Evolutionary conservation across 2,797 vertebrate species (phyloP).

Genomic region (Pygocentrus nattereri): DNA sequence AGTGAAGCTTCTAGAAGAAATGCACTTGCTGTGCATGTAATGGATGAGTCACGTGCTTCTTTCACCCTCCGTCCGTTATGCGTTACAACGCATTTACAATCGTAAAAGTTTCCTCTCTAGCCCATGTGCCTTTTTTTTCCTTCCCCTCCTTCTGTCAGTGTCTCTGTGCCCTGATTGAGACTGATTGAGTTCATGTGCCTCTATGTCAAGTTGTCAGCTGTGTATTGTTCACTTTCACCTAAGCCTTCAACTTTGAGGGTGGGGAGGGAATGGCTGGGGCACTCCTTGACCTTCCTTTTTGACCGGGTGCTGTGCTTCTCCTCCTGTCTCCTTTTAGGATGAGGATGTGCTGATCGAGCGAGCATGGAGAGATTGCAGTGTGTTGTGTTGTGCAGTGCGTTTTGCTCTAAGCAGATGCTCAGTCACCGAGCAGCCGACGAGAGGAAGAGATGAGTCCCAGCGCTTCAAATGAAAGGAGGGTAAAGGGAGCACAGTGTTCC

Average conservation of each 20-base stretch:
- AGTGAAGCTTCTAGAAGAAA: constrained; percentile 57
- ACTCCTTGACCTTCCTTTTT: constrained; percentile 5
- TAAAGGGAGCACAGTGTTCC: background rate
- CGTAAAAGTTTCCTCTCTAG: no score
- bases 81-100: background rate
- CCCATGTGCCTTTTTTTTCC: no score
- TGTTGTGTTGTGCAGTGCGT: constrained; percentile 20
- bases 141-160: background rate
- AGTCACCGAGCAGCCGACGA: background rate
- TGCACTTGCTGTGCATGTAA: background rate
- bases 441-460: background rate
- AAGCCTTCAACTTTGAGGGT: background rate
- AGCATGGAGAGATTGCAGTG: constrained; percentile 20
- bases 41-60: background rate
- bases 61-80: background rate
- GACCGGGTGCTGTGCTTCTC: background rate
- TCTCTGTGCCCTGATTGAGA: background rate
- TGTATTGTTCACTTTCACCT: background rate
- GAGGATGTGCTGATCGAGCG: constrained; percentile 6
- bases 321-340: background rate
- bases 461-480: background rate
- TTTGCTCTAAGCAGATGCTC: constrained; percentile 7
- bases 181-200: background rate
- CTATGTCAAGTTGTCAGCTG: background rate
- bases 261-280: background rate